Conservation (phyloP, 2,888 invertebrate genomes). For the Drosophila formosana region DNA sequence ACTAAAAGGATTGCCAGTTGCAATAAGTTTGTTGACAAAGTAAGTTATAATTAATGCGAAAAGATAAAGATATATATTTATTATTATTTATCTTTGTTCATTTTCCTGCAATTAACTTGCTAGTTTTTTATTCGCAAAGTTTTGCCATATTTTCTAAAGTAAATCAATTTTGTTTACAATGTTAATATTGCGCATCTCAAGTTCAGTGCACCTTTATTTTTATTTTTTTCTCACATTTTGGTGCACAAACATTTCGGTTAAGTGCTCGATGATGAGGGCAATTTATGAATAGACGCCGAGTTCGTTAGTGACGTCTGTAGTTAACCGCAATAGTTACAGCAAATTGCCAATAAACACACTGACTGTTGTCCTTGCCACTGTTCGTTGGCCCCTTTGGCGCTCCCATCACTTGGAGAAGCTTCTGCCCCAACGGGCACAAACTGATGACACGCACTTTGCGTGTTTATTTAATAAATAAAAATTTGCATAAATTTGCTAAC, state of each 20-base stretch:
- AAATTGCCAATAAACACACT: constrained; percentile 63
- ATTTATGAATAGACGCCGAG: constrained; percentile 25
- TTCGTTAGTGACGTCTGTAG: constrained; percentile 48
- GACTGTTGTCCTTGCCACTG: constrained; percentile 44
- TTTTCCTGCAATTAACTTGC: not conserved
- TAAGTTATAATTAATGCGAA: not conserved
- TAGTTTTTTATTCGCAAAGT: constrained; percentile 1
- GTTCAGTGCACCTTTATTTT: too few relatives aligned
- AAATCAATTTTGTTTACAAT: not conserved
- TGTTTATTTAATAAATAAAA: constrained; percentile 79
- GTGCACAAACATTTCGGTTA: not conserved
- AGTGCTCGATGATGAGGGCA: not conserved
- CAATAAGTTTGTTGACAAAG: constrained; percentile 2
- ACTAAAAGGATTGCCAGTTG: constrained; percentile 10
- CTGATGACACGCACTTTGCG: constrained; percentile 70
- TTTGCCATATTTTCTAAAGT: not conserved
- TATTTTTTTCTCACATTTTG: not conserved
- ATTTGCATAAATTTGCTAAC: constrained; percentile 67
- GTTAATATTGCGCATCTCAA: too few relatives aligned
- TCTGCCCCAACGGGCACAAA: constrained; percentile 1
- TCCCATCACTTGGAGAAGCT: too few relatives aligned
- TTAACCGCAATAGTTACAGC: constrained; percentile 50
- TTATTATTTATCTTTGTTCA: not conserved
- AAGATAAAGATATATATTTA: not conserved
- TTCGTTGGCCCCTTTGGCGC: constrained; percentile 49